Percentiles rank a stretch among this genome's conserved stretches.
Evolutionary conservation across 2,797 vertebrate genomes (phyloP).

Genomic region (Meriones psammophilus): DNA sequence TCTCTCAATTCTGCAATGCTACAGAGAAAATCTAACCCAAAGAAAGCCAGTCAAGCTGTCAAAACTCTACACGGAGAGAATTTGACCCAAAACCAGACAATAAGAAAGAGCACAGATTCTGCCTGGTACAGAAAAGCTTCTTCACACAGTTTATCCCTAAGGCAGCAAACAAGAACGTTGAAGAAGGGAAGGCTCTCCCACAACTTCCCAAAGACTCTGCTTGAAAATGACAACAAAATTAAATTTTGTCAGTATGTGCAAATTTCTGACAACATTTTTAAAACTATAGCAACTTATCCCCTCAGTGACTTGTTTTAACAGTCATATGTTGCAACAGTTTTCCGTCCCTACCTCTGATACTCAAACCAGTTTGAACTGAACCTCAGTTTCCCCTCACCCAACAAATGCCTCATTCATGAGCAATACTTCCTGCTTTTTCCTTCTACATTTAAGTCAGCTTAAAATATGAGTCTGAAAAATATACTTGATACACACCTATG

Average conservation of each 20-base stretch:
- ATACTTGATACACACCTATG: background rate
- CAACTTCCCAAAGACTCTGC: background rate
- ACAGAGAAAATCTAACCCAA: background rate
- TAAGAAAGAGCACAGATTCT: background rate
- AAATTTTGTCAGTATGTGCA: background rate
- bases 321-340: background rate
- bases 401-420: background rate
- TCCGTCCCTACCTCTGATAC: background rate
- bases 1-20: background rate
- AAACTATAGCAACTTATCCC: background rate
- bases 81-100: background rate
- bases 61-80: background rate
- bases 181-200: background rate
- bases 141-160: background rate
- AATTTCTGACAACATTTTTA: background rate
- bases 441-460: background rate
- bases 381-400: background rate
- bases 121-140: background rate
- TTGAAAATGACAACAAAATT: background rate
- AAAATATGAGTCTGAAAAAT: slow-evolving; percentile 24
- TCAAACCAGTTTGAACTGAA: background rate
- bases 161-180: background rate
- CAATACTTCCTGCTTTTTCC: background rate
- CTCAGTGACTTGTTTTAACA: background rate
- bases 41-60: background rate